Evolutionary conservation across 1,140 invertebrate genomes (phyloP), one percentile per base, ranked within the genome.

Genomic region (Micrasema minimum): DNA sequence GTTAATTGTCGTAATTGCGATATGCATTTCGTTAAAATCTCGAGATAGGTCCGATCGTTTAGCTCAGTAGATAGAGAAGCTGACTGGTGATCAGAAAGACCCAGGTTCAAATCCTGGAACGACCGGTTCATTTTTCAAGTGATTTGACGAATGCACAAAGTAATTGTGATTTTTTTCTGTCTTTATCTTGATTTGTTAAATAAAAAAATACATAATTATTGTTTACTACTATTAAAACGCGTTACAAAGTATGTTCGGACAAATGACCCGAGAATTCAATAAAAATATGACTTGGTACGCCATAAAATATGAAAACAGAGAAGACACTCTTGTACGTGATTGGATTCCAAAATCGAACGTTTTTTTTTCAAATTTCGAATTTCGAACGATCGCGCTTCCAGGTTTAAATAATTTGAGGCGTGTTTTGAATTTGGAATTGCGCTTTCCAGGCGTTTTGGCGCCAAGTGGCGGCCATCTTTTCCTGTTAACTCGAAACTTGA

Each of bases 381-480:
- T 69, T 69, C 66, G 46, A 69, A 69, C 53, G 66, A 69, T 69
- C 57, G 26, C 48, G 55, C 66, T 69, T 57, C 66, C 41, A 59
- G 31, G 51, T 69, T 68, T 68, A 55, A 55, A 68, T 55, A 68
- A 68, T 68, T 68, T 57, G 37, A 18, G 31, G 51, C 66, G 66
- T 69, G 66, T 43, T 45, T 57, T 53, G 66, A 69, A 69, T 69
- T 43, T 59, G 51, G 55, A 69, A 69, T 41, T 45, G 35, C 35
- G 20, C n/a, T 45, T 69, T 69, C 41, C 51, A 45, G 55, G 66
- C 51, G 51, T 59, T 69, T 69, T 57, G 66, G 66, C 66, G 66
- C 66, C 66, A 59, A 69, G 59, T 35, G 53, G 66, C 57, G 16
- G 66, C 26, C 51, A 43, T 41, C 57, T 61, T 61, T 61, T 61